phyloP scores from a whole-genome alignment of 2,888 invertebrate genomes.

The Acholoe squamosa region DNA sequence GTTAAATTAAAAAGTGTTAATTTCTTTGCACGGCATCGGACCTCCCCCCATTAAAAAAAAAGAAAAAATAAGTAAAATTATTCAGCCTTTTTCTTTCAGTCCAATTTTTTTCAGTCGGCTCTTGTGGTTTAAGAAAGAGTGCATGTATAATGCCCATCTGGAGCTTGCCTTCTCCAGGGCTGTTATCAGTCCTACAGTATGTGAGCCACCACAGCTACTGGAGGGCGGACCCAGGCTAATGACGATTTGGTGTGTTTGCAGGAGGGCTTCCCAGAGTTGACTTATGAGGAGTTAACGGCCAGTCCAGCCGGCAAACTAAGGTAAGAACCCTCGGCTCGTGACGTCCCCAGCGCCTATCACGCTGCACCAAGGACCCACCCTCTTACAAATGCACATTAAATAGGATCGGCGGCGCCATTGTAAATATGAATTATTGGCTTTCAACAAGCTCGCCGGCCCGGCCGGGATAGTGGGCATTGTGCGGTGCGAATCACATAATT shows the following conservation, averaged over 20 bases:
- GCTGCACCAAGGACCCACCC: not conserved
- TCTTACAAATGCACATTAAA: constrained; percentile 56
- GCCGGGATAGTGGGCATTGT: constrained; percentile 51
- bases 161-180: not conserved
- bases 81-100: too few relatives aligned
- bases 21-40: too few relatives aligned
- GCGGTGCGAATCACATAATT: constrained; percentile 62
- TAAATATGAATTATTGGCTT: constrained; percentile 62
- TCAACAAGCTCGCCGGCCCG: constrained; percentile 39
- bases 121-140: not conserved
- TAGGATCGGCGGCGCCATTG: constrained; percentile 51
- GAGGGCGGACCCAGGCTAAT: constrained; percentile 43
- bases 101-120: not conserved
- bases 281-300: constrained; percentile 44
- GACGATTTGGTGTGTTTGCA: constrained; percentile 58
- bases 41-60: too few relatives aligned
- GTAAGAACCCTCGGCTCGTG: constrained; percentile 36
- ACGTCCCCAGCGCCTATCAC: constrained; percentile 2
- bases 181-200: not conserved
- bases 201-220: not conserved
- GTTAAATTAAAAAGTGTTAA: too few relatives aligned
- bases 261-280: constrained; percentile 50
- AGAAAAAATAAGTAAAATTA: too few relatives aligned
- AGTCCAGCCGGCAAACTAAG: constrained; percentile 48
- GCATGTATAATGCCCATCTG: not conserved